Percentiles rank a stretch among this genome's conserved stretches.
These are phyloP conservation scores for Meandrusa payeni DNA, from an alignment of 2,888 invertebrate species.

Conservation along the genomic window DNA sequence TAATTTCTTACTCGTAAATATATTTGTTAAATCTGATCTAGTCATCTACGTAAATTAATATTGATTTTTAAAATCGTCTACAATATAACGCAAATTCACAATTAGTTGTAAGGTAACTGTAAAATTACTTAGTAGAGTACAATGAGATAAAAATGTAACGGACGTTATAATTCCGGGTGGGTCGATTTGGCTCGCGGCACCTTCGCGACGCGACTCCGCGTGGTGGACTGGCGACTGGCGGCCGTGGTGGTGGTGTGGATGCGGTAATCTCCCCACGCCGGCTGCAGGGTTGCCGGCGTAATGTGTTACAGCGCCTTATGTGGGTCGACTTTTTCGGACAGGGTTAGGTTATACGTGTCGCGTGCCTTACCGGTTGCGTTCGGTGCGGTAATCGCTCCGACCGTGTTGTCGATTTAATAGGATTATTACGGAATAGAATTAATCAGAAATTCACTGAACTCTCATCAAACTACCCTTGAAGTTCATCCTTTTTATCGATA, in stretches of 20 bases:
- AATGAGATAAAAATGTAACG: conserved; percentile 14
- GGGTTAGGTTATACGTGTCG: conserved; percentile 17
- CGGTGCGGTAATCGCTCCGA: background rate
- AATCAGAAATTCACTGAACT: too few species aligned
- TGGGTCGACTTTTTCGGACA: conserved; percentile 23
- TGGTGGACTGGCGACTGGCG: conserved; percentile 11
- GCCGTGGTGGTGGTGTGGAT: background rate
- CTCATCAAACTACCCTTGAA: too few species aligned
- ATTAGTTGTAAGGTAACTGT: too few species aligned
- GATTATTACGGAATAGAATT: too few species aligned
- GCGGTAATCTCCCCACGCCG: conserved; percentile 19
- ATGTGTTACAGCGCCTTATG: conserved; percentile 17
- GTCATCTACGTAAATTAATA: too few species aligned
- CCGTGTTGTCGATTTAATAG: too few species aligned
- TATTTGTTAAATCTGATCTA: too few species aligned
- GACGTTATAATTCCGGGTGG: conserved; percentile 1
- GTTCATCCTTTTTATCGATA: too few species aligned
- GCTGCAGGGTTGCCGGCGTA: conserved; percentile 9
- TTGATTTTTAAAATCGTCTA: too few species aligned
- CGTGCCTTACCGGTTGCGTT: conserved; percentile 8
- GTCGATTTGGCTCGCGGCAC: conserved; percentile 13
- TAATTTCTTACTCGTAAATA: too few species aligned
- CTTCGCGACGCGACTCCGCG: conserved; percentile 21
- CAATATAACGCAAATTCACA: too few species aligned
- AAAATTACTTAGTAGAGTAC: too few species aligned